These are phyloP conservation scores for Troides helena DNA, from an alignment of 2,888 invertebrate species.

Conservation along the genomic window DNA sequence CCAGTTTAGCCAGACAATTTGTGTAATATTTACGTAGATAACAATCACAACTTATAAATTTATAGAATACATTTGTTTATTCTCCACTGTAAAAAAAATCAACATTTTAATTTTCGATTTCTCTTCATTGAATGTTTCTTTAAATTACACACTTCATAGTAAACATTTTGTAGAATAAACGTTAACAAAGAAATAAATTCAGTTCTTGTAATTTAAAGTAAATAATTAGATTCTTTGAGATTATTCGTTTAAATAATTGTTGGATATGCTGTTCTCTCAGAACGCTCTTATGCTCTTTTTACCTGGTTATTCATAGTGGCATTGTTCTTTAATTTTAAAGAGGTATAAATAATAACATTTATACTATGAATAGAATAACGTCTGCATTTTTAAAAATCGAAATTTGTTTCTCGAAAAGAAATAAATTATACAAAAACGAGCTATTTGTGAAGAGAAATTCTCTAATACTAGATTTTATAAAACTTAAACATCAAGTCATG, in stretches of 20 bases:
- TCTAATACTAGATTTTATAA: not conserved
- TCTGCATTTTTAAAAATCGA: not conserved
- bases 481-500: not conserved
- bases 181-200: not conserved
- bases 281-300: not conserved
- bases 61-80: no score
- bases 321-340: not conserved
- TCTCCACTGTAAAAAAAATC: not conserved
- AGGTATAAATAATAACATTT: not conserved
- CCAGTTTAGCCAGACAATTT: no score
- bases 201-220: not conserved
- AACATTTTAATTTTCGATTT: not conserved
- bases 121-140: not conserved
- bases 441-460: not conserved
- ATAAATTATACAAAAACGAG: not conserved
- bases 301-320: not conserved
- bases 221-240: not conserved
- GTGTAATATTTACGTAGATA: not conserved
- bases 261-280: not conserved
- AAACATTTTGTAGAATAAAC: not conserved
- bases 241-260: not conserved
- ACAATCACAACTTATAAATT: not conserved
- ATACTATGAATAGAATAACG: not conserved
- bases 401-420: not conserved
- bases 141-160: not conserved